Percentiles rank a stretch among this genome's conserved stretches.
These are phyloP conservation scores for Ectropis crepuscularia DNA, from an alignment of 2,888 invertebrate genomes.

Conservation along the genomic window DNA sequence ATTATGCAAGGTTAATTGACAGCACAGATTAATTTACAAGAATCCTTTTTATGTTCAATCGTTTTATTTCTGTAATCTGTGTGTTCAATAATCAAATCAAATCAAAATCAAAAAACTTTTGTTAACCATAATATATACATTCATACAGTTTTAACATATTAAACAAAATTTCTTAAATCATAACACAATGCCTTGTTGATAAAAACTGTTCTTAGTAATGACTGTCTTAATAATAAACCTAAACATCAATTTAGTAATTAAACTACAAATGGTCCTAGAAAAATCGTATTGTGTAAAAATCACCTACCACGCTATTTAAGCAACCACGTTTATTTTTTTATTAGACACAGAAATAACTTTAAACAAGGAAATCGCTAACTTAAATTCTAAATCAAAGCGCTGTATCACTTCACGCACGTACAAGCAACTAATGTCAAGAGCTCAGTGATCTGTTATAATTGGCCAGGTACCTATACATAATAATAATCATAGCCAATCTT, in stretches of 20 bases:
- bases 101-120: too few species aligned
- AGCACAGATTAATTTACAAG: too few species aligned
- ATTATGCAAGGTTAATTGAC: too few species aligned
- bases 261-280: background rate
- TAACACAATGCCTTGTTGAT: too few species aligned
- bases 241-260: background rate
- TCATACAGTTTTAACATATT: too few species aligned
- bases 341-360: conserved; percentile 11
- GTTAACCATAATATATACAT: too few species aligned
- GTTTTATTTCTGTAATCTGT: too few species aligned
- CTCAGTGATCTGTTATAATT: conserved; percentile 22
- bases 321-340: conserved; percentile 22
- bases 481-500: conserved; percentile 33
- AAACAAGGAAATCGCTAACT: conserved; percentile 12
- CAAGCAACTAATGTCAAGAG: conserved; percentile 12
- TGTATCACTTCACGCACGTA: conserved; percentile 27
- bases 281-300: background rate
- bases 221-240: too few species aligned
- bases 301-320: conserved; percentile 2
- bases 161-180: too few species aligned
- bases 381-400: conserved; percentile 14
- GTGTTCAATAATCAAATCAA: too few species aligned
- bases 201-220: too few species aligned
- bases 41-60: too few species aligned
- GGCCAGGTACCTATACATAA: conserved; percentile 22